Conservation (phyloP, 1,140 invertebrate genomes). For the Phortica variegata region DNA sequence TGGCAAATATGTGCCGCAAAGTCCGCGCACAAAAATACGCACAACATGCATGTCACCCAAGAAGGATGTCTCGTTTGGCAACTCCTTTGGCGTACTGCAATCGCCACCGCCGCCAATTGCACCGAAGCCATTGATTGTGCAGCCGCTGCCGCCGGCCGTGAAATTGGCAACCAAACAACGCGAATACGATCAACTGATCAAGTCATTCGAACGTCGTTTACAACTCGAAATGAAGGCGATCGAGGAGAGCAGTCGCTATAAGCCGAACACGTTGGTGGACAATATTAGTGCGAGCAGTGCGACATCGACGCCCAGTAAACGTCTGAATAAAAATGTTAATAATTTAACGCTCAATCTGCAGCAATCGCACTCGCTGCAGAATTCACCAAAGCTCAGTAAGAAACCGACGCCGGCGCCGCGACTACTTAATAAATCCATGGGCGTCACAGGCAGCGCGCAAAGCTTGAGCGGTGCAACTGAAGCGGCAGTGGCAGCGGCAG, state of each 20-base stretch:
- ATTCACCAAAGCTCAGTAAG: slow-evolving; percentile 12
- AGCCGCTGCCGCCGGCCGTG: slow-evolving; percentile 35
- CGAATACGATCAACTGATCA: slow-evolving; percentile 53
- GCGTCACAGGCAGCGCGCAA: slow-evolving; percentile 59
- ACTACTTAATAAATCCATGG: slow-evolving; percentile 59
- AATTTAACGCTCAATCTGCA: slow-evolving; percentile 49
- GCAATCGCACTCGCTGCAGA: slow-evolving; percentile 13
- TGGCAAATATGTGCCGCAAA: slow-evolving; percentile 51
- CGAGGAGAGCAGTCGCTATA: slow-evolving; percentile 16
- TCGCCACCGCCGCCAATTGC: slow-evolving; percentile 6
- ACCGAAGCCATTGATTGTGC: neutral
- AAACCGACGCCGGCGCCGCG: slow-evolving; percentile 38
- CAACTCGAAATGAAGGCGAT: slow-evolving; percentile 35
- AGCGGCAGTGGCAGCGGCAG: slow-evolving; percentile 56
- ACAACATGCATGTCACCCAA: slow-evolving; percentile 56
- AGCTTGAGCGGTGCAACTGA: too few relatives aligned
- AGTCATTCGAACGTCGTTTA: slow-evolving; percentile 53
- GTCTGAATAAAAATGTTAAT: slow-evolving; percentile 48
- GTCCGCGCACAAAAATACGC: slow-evolving; percentile 53
- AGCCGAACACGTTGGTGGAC: slow-evolving; percentile 1
- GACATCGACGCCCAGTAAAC: slow-evolving; percentile 24
- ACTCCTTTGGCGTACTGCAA: slow-evolving; percentile 22
- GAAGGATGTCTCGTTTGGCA: slow-evolving; percentile 40
- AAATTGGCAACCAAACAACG: slow-evolving; percentile 31
- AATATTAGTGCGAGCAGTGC: neutral